These are phyloP conservation scores for Laticauda colubrina DNA, from an alignment of 2,113 vertebrate genomes.

Conservation along the genomic window DNA sequence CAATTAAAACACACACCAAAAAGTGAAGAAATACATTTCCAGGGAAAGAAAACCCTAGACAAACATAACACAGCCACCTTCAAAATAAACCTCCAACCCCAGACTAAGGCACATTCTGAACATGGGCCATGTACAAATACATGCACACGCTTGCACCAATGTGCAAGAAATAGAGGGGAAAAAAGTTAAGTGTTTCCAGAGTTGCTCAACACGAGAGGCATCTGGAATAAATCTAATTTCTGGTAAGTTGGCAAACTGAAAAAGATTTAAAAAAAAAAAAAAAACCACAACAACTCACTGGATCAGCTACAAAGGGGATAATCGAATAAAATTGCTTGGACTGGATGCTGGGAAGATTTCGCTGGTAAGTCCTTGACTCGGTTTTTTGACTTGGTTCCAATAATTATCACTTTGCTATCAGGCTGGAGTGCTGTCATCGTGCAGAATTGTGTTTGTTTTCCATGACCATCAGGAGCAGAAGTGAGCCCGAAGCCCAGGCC, in stretches of 20 bases:
- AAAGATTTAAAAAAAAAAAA: not conserved
- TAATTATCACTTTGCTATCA: not conserved
- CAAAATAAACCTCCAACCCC: not conserved
- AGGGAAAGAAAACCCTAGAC: not conserved
- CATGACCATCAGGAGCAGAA: constrained; percentile 30
- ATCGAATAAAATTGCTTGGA: not conserved
- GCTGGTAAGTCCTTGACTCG: not conserved
- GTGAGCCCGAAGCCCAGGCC: not conserved
- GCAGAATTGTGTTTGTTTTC: constrained; percentile 26
- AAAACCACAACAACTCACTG: not conserved
- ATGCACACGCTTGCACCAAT: not conserved
- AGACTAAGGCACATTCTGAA: not conserved
- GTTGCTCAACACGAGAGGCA: not conserved
- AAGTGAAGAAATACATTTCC: not conserved
- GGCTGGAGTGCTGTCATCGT: not conserved
- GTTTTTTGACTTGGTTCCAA: not conserved
- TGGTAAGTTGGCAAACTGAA: not conserved
- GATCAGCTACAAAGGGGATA: not conserved
- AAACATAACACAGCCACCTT: not conserved
- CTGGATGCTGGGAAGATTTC: not conserved
- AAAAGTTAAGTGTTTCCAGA: not conserved
- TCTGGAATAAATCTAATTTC: not conserved
- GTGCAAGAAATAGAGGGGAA: not conserved
- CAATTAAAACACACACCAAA: not conserved
- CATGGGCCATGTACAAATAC: not conserved